Conservation (phyloP, 1,140 invertebrate species). For the Leptinotarsa lineolata region DNA sequence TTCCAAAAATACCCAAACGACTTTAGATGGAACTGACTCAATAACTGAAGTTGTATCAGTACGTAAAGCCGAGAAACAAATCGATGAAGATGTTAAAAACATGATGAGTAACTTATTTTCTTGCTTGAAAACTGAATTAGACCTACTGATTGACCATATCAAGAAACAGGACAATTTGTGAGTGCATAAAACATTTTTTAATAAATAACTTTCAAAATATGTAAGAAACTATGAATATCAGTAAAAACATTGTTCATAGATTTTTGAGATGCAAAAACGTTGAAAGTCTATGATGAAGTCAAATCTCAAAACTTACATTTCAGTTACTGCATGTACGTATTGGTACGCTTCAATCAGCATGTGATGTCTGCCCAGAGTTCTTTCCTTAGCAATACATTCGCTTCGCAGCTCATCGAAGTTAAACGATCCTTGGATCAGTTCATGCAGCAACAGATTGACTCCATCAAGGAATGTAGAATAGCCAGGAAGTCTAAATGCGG, state of each 20-base stretch:
- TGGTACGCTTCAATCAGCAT: slow-evolving; percentile 87
- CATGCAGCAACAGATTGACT: slow-evolving; percentile 84
- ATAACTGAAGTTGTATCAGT: slow-evolving; percentile 56
- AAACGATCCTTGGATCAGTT: slow-evolving; percentile 94
- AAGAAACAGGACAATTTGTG: slow-evolving; percentile 89
- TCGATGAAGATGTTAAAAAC: slow-evolving; percentile 77
- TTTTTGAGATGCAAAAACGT: no score
- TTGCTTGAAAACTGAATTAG: slow-evolving; percentile 82
- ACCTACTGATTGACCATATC: slow-evolving; percentile 81
- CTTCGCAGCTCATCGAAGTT: slow-evolving; percentile 86
- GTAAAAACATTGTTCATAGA: no score
- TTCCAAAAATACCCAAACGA: slow-evolving; percentile 63
- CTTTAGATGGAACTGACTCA: slow-evolving; percentile 54
- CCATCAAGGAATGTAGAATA: slow-evolving; percentile 78
- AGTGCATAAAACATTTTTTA: slow-evolving; percentile 55
- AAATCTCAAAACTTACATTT: slow-evolving; percentile 43
- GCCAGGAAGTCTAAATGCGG: slow-evolving; percentile 81
- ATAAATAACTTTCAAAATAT: not conserved
- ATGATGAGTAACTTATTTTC: slow-evolving; percentile 90
- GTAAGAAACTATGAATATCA: not conserved
- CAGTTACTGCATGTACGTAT: slow-evolving; percentile 90
- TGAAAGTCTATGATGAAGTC: no score
- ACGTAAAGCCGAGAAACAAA: slow-evolving; percentile 70
- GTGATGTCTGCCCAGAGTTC: slow-evolving; percentile 90
- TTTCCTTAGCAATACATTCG: slow-evolving; percentile 88